These are phyloP conservation scores for Nasonia oneida DNA, from an alignment of 2,888 invertebrate genomes.

Conservation along the genomic window DNA sequence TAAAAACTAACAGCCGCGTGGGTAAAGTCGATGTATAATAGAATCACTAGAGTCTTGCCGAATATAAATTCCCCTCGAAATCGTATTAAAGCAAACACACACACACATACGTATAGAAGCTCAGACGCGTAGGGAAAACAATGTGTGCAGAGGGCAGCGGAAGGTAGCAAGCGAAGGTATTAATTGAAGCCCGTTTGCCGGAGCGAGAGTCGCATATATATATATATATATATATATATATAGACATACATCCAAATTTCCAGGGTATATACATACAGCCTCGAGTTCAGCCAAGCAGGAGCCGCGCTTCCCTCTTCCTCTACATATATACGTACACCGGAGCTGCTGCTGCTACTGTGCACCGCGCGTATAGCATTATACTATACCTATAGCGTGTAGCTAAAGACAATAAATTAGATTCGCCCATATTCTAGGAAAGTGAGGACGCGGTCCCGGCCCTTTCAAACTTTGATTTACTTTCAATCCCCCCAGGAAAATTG, in stretches of 20 bases:
- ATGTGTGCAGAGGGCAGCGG: constrained; percentile 28
- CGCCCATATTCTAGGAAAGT: constrained; percentile 53
- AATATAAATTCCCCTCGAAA: constrained; percentile 41
- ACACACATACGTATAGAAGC: not conserved
- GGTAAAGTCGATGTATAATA: not conserved
- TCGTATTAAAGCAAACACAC: constrained; percentile 46
- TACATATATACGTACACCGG: too few species aligned
- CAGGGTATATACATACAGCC: not conserved
- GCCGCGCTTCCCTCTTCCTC: too few species aligned
- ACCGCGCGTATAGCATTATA: not conserved
- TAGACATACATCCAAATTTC: constrained; percentile 26
- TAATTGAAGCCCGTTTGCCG: constrained; percentile 29
- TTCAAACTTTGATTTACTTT: constrained; percentile 68
- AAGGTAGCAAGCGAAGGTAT: constrained; percentile 3
- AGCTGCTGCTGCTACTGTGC: not conserved
- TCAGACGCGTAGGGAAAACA: constrained; percentile 3
- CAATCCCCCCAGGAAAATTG: constrained; percentile 65
- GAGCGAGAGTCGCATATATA: not conserved
- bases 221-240: not conserved
- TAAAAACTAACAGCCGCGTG: not conserved
- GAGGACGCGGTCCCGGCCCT: constrained; percentile 47
- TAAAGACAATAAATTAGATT: constrained; percentile 66
- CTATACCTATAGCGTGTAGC: constrained; percentile 29
- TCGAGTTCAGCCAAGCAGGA: not conserved
- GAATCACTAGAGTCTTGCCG: not conserved